Conservation (phyloP, 2,797 vertebrate genomes). For the Amblyraja radiata region DNA sequence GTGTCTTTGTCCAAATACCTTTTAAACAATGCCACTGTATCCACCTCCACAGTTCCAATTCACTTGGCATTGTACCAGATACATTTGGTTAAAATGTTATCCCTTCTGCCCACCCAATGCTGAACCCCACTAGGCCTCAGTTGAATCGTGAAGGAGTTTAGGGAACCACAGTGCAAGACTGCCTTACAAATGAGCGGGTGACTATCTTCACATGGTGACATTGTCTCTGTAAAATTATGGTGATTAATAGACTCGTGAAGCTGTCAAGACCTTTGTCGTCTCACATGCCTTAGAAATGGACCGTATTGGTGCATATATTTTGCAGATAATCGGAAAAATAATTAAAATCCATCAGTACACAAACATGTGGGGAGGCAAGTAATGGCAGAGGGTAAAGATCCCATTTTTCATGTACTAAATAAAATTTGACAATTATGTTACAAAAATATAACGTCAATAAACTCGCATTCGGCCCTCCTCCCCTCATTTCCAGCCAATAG, state of each 20-base stretch:
- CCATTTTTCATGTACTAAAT: not conserved
- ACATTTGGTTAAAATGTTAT: not conserved
- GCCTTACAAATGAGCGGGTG: not conserved
- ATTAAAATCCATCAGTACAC: not conserved
- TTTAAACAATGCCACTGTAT: too few relatives aligned
- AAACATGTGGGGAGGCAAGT: not conserved
- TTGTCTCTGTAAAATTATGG: constrained; percentile 7
- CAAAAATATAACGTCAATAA: not conserved
- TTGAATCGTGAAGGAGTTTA: not conserved
- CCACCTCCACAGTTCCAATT: too few relatives aligned
- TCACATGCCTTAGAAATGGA: not conserved
- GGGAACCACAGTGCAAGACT: not conserved
- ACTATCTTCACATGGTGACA: not conserved
- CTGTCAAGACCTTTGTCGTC: constrained; percentile 18
- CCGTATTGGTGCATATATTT: not conserved
- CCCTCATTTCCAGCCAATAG: constrained; percentile 1
- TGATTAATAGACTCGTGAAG: not conserved
- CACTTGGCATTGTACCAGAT: not conserved
- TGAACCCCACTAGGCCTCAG: too few relatives aligned
- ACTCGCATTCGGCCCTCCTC: not conserved
- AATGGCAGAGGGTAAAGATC: not conserved
- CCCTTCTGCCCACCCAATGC: too few relatives aligned
- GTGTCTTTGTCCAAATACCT: too few relatives aligned
- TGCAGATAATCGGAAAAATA: not conserved
- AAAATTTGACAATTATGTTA: not conserved